phyloP scores from a whole-genome alignment of 2,797 vertebrate genomes.

The Argyrosomus regius region DNA sequence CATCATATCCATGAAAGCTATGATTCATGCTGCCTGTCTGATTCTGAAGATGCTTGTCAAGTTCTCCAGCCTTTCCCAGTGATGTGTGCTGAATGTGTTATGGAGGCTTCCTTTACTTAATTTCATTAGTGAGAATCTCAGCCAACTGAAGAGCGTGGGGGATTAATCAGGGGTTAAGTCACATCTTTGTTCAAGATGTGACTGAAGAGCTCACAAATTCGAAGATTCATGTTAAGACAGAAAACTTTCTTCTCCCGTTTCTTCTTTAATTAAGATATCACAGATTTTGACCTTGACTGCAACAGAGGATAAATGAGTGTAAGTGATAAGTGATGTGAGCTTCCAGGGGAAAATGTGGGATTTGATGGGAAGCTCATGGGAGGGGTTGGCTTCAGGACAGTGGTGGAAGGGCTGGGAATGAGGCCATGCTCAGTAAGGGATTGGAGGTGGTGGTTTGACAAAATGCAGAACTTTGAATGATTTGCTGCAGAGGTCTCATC shows the following conservation, averaged over 20 bases:
- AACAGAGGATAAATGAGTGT: conserved; percentile 73
- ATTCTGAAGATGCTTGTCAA: conserved; percentile 14
- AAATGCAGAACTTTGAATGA: conserved; percentile 2
- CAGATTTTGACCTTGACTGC: conserved; percentile 75
- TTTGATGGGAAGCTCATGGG: conserved; percentile 43
- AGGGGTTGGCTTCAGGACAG: conserved; percentile 31
- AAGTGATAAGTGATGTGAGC: conserved; percentile 46
- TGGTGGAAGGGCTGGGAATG: conserved; percentile 55
- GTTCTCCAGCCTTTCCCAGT: conserved; percentile 15
- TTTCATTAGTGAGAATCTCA: conserved; percentile 74
- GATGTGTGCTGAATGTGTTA: conserved; percentile 62
- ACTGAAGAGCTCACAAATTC: conserved; percentile 75
- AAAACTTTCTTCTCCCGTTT: conserved; percentile 65
- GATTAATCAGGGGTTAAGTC: conserved; percentile 80
- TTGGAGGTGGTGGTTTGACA: not conserved
- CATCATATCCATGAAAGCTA: not conserved
- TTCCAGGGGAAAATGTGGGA: conserved; percentile 33
- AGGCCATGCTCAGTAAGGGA: conserved; percentile 17
- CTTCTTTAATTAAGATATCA: conserved; percentile 79
- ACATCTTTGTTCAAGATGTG: conserved; percentile 60
- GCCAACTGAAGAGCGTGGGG: conserved; percentile 55
- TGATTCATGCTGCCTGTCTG: not conserved
- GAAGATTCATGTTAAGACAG: conserved; percentile 75
- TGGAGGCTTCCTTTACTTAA: conserved; percentile 64
- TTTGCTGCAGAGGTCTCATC: not conserved